Evolutionary conservation across 2,113 vertebrate genomes (phyloP), one percentile per base, ranked within the genome.

Genomic region (Theropithecus gelada): DNA sequence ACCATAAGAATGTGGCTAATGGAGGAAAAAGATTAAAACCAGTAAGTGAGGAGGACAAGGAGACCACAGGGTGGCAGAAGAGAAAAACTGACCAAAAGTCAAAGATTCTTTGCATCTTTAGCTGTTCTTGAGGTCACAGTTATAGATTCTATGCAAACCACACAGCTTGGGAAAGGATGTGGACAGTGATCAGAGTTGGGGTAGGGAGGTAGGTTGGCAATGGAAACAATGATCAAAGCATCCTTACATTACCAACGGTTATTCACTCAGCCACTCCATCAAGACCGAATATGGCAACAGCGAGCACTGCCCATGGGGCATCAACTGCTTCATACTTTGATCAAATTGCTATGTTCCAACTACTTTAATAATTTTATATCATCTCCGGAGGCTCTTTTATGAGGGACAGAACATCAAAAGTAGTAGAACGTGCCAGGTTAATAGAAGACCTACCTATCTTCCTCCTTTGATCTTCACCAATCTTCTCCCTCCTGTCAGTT

Each of bases 191-290:
- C 16, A 12, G 55, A 80, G 27, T 1, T 32, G 9, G 23, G 6
- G 25, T 22, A 0, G 3, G 20, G 18, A 40, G 3, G 38, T 5
- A 8, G 22, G 1, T 11, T 85, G 23, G 30, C 6, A 88, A 25
- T 2, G 16, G 6, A n/a, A 75, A 64, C 3, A 18, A 20, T 7
- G 52, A 35, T 20, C 40, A 48, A 66, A 64, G 20, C n/a, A 20
- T 38, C 52, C 43, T 45, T 14, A 76, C 52, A 50, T 8, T n/a
- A 12, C n/a, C 8, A 20, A 1, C 22, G 2, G 38, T 14, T 90
- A 32, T 3, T 78, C 45, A 52, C 40, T 70, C 52, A 6, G 72
- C 12, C 11, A 18, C 32, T 85, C 17, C 32, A 22, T 5, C 43
- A 57, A 59, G 70, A 35, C 10, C 48, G 22, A 43, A 27, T 72